These are phyloP conservation scores for Enoplolaimus lenunculus DNA, from an alignment of 2,888 invertebrate genomes.

Conservation along the genomic window DNA sequence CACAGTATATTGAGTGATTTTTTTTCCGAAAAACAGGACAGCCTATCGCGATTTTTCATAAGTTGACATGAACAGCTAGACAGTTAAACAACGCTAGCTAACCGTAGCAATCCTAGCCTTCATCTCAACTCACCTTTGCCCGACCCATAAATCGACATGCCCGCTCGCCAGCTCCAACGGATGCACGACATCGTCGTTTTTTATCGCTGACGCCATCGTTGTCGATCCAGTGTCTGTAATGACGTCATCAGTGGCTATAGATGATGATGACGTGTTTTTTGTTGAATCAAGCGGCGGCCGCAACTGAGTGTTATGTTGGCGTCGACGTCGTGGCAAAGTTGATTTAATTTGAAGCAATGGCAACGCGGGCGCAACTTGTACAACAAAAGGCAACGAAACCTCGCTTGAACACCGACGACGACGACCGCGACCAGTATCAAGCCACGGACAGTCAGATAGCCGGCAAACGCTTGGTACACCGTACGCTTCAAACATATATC, in stretches of 20 bases:
- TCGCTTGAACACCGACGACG: too few species aligned
- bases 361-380: slow-evolving; percentile 1
- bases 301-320: background rate
- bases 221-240: background rate
- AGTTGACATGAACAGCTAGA: too few species aligned
- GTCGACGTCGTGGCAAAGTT: background rate
- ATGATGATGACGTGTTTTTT: too few species aligned
- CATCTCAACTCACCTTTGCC: background rate
- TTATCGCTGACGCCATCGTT: background rate
- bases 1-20: too few species aligned
- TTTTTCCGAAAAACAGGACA: too few species aligned
- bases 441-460: slow-evolving; percentile 6
- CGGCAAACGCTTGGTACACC: slow-evolving; percentile 15
- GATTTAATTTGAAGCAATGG: slow-evolving; percentile 10
- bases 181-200: background rate
- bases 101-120: too few species aligned
- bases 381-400: background rate
- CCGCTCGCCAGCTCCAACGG: background rate
- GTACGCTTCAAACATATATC: slow-evolving; percentile 8
- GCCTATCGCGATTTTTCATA: too few species aligned
- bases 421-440: background rate
- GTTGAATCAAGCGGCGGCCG: too few species aligned
- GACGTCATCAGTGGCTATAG: too few species aligned
- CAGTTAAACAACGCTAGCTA: too few species aligned
- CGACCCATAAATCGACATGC: background rate